These are phyloP conservation scores for Syrrhaptes paradoxus DNA, from an alignment of 2,113 vertebrate genomes.

Conservation along the genomic window DNA sequence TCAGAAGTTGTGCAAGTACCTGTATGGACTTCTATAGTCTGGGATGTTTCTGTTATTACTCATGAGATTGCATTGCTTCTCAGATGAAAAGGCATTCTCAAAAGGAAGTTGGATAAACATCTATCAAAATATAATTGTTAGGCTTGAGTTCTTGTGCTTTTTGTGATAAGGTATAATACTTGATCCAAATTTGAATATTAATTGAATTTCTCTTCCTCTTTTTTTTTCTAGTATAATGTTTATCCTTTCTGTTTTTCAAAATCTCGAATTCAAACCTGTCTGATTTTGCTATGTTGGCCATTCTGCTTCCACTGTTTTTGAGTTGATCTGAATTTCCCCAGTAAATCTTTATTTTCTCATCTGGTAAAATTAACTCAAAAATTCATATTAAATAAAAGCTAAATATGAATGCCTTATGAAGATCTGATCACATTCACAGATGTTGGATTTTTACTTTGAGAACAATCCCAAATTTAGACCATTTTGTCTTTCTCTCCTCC, in stretches of 20 bases:
- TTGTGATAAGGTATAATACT: neutral
- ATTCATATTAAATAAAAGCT: neutral
- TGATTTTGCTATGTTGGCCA: neutral
- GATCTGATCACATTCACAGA: neutral
- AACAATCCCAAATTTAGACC: neutral
- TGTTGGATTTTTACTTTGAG: neutral
- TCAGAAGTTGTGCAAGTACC: neutral
- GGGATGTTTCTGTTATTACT: neutral
- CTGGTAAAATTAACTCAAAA: neutral
- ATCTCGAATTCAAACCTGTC: neutral
- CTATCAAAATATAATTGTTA: neutral
- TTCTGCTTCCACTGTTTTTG: neutral
- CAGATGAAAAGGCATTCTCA: neutral
- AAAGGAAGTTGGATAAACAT: neutral
- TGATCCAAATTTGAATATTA: neutral
- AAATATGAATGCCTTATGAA: neutral
- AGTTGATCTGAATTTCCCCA: neutral
- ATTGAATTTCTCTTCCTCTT: neutral
- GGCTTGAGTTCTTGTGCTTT: neutral
- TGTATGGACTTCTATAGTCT: neutral
- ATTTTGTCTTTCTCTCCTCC: neutral
- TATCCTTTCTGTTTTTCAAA: neutral
- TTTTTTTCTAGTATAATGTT: neutral
- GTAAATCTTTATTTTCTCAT: neutral
- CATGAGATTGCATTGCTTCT: neutral